Evolutionary conservation across 1,140 invertebrate species (phyloP).

Genomic region (Bathynomus jamesi): DNA sequence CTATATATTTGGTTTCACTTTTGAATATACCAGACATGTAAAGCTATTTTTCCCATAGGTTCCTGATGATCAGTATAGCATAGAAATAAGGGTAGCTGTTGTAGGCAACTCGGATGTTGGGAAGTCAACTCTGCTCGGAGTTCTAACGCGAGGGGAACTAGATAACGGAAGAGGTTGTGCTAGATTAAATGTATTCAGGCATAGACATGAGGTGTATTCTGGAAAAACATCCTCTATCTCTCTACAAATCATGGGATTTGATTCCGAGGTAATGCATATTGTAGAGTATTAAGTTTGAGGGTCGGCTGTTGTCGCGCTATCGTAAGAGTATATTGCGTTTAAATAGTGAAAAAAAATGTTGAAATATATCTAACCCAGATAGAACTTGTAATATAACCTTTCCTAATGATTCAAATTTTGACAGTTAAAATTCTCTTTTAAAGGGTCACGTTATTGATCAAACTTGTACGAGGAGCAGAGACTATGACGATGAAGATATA

Average conservation of each 20-base stretch:
- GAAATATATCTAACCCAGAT: no score
- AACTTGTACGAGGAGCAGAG: conserved; percentile 32
- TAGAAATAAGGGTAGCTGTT: conserved; percentile 83
- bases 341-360: no score
- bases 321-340: no score
- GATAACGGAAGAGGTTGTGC: conserved; percentile 93
- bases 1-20: no score
- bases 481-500: conserved; percentile 71
- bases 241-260: conserved; percentile 93
- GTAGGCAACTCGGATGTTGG: conserved; percentile 88
- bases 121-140: conserved; percentile 86
- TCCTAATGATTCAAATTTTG: no score
- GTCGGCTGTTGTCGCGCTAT: no score
- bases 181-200: conserved; percentile 88
- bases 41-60: conserved; percentile 44
- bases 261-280: conserved; percentile 46
- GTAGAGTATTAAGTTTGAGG: no score
- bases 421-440: neutral
- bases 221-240: conserved; percentile 93
- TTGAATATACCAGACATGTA: no score
- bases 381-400: no score
- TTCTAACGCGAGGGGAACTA: conserved; percentile 86
- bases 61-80: conserved; percentile 80
- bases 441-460: conserved; percentile 35
- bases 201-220: conserved; percentile 92